These are phyloP conservation scores for Arctia plantaginis DNA, from an alignment of 2,888 invertebrate species.

Conservation along the genomic window DNA sequence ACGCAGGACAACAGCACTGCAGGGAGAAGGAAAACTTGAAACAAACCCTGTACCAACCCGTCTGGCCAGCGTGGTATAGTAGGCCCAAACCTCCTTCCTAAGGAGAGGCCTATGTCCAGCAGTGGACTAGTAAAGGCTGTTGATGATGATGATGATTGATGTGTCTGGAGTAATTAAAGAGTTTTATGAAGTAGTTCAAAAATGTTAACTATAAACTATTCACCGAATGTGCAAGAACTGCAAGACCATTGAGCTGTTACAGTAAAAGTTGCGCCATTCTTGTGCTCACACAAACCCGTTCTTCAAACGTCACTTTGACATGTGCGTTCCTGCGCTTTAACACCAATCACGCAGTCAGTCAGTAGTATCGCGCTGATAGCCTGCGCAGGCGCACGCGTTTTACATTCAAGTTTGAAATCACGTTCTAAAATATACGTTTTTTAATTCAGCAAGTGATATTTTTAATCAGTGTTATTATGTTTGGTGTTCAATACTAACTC, in stretches of 20 bases:
- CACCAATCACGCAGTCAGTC: constrained; percentile 67
- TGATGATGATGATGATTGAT: too few relatives aligned
- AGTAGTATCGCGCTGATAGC: constrained; percentile 74
- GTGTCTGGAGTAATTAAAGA: not conserved
- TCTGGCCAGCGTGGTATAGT: too few relatives aligned
- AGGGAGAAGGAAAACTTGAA: too few relatives aligned
- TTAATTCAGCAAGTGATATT: constrained; percentile 36
- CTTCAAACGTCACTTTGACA: constrained; percentile 63
- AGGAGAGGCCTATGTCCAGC: too few relatives aligned
- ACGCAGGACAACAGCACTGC: too few relatives aligned
- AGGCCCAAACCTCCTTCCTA: too few relatives aligned
- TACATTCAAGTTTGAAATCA: constrained; percentile 51
- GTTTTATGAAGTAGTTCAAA: not conserved
- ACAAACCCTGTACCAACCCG: too few relatives aligned
- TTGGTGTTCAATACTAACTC: constrained; percentile 29
- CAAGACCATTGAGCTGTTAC: constrained; percentile 12
- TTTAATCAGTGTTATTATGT: constrained; percentile 34
- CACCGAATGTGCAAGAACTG: constrained; percentile 13
- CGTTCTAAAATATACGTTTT: constrained; percentile 32
- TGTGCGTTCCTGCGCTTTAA: constrained; percentile 73
- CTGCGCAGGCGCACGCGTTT: constrained; percentile 70
- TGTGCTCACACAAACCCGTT: constrained; percentile 60
- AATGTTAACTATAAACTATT: not conserved
- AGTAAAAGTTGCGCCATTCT: constrained; percentile 35
- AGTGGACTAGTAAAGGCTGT: too few relatives aligned